Evolutionary conservation across 2,888 invertebrate genomes (phyloP).

Genomic region (Drosophila algonquin): DNA sequence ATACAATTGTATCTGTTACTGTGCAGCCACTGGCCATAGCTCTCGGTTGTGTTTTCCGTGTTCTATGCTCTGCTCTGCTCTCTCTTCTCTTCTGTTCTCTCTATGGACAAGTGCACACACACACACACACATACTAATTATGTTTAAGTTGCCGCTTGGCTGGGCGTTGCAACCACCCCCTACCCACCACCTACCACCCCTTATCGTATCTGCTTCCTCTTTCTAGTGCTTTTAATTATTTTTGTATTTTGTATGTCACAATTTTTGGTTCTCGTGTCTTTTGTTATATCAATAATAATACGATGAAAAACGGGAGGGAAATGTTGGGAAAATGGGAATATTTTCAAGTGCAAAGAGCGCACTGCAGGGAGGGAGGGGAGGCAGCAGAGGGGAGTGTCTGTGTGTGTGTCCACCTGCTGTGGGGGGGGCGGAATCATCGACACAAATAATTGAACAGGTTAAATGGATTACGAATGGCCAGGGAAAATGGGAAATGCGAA

Average conservation of each 20-base stretch:
- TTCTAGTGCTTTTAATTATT: slow-evolving; percentile 50
- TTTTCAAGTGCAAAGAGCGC: slow-evolving; percentile 41
- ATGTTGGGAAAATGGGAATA: slow-evolving; percentile 25
- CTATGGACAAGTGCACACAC: slow-evolving; percentile 16
- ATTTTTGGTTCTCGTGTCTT: slow-evolving; percentile 24
- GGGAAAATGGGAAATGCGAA: slow-evolving; percentile 10
- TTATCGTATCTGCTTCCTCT: too few species aligned
- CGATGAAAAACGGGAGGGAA: not conserved
- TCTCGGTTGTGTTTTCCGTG: not conserved
- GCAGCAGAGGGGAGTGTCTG: not conserved
- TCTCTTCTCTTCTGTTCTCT: not conserved
- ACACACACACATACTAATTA: slow-evolving; percentile 60
- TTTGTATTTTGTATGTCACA: slow-evolving; percentile 52
- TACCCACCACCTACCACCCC: not conserved
- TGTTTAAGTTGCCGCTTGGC: slow-evolving; percentile 68
- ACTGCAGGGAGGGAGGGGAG: too few species aligned
- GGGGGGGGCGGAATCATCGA: not conserved
- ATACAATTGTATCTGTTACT: slow-evolving; percentile 61
- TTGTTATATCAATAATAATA: slow-evolving; percentile 47
- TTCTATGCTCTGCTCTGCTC: slow-evolving; percentile 9
- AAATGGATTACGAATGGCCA: slow-evolving; percentile 26
- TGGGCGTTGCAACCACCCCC: slow-evolving; percentile 35
- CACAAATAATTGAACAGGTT: slow-evolving; percentile 47
- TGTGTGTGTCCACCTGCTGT: not conserved
- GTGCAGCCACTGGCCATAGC: slow-evolving; percentile 30